Conservation (phyloP, 2,797 vertebrate species). For the Xenopus petersii region DNA sequence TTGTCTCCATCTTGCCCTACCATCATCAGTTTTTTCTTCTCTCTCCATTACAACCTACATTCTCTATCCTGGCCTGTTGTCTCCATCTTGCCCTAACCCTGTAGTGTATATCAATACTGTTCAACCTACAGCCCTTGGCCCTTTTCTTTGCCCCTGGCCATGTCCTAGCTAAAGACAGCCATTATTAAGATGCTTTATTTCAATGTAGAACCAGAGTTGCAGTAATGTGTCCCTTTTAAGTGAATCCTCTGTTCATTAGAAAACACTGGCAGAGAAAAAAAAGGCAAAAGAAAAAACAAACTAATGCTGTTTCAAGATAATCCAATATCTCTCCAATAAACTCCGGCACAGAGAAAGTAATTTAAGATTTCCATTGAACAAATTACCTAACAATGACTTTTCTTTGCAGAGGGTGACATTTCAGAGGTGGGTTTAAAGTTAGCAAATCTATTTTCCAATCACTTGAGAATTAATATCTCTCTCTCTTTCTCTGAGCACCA, state of each 20-base stretch:
- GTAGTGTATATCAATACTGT: no score
- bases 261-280: background rate
- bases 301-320: constrained; percentile 28
- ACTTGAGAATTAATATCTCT: constrained; percentile 34
- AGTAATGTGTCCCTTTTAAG: background rate
- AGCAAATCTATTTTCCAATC: constrained; percentile 43
- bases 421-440: constrained; percentile 32
- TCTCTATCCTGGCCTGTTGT: no score
- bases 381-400: constrained; percentile 34
- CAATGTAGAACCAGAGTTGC: no score
- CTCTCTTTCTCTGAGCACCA: constrained; percentile 2
- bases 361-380: constrained; percentile 38
- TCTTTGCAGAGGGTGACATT: constrained; percentile 30
- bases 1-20: no score
- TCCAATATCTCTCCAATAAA: constrained; percentile 41
- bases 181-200: no score
- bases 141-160: no score
- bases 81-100: no score
- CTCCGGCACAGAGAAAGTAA: constrained; percentile 21
- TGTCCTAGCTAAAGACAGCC: no score
- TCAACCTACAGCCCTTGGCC: no score
- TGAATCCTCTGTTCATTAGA: background rate
- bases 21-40: no score
- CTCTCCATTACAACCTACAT: no score
- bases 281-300: background rate